phyloP scores from a whole-genome alignment of 2,888 invertebrate genomes.

The Cataglyphis cursor region DNA sequence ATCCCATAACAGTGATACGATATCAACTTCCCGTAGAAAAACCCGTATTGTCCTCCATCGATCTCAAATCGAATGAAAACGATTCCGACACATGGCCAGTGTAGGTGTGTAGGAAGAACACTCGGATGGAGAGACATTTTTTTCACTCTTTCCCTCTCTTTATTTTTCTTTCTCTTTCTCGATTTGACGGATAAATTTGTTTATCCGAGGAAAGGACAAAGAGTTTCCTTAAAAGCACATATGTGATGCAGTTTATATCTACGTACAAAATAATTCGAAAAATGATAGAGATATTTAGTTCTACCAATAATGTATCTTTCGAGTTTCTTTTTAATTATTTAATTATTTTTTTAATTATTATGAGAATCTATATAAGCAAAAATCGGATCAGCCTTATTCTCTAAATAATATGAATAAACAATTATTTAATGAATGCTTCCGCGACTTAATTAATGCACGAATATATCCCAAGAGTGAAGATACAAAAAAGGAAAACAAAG shows the following conservation, averaged over 20 bases:
- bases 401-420: no score
- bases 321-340: not conserved
- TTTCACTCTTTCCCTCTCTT: conserved; percentile 1
- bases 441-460: conserved; percentile 7
- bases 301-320: conserved; percentile 6
- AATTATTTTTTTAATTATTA: no score
- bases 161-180: not conserved
- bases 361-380: no score
- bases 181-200: conserved; percentile 51
- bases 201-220: conserved; percentile 10
- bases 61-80: conserved; percentile 1
- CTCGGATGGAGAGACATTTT: conserved; percentile 3
- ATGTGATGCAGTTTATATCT: conserved; percentile 18
- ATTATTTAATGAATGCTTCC: not conserved
- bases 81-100: conserved; percentile 23
- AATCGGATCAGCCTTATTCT: no score
- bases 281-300: not conserved
- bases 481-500: not conserved
- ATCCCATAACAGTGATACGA: conserved; percentile 9
- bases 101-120: not conserved
- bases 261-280: not conserved
- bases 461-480: not conserved
- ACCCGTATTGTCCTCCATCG: conserved; percentile 24
- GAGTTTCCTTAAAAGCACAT: conserved; percentile 43
- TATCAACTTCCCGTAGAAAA: conserved; percentile 8